These are phyloP conservation scores for Bedellia somnulentella DNA, from an alignment of 2,888 invertebrate species.

Conservation along the genomic window DNA sequence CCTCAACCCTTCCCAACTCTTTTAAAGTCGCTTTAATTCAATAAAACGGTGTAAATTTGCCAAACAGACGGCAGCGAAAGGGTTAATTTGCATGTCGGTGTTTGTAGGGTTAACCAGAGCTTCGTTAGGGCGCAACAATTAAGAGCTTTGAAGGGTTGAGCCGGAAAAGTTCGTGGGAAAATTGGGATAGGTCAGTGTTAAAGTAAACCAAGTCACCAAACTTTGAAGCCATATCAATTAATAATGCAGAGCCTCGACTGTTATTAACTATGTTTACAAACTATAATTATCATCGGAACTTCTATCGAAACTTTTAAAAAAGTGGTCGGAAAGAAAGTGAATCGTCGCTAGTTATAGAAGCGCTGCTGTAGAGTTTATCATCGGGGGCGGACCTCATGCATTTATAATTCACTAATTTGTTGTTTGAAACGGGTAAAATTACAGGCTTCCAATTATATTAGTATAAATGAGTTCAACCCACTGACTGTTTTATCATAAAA, in stretches of 20 bases:
- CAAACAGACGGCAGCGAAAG: slow-evolving; percentile 48
- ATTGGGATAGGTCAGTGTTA: slow-evolving; percentile 51
- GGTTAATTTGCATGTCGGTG: slow-evolving; percentile 57
- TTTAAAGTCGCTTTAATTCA: slow-evolving; percentile 43
- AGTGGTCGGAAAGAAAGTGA: too few species aligned
- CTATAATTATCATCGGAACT: too few species aligned
- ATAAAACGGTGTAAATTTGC: slow-evolving; percentile 51
- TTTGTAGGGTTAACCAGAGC: slow-evolving; percentile 52
- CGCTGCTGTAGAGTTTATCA: too few species aligned
- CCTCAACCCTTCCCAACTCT: slow-evolving; percentile 16
- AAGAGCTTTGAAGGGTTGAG: slow-evolving; percentile 25
- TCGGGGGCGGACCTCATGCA: slow-evolving; percentile 51
- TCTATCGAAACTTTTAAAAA: too few species aligned
- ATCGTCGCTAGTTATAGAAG: too few species aligned
- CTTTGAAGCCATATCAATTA: slow-evolving; percentile 1
- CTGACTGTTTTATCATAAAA: slow-evolving; percentile 24
- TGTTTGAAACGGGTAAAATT: slow-evolving; percentile 50
- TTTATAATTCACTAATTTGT: slow-evolving; percentile 56
- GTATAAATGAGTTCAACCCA: slow-evolving; percentile 45
- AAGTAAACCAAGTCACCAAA: slow-evolving; percentile 7
- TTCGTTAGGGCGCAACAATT: slow-evolving; percentile 56
- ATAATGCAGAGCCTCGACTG: too few species aligned
- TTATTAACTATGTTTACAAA: too few species aligned
- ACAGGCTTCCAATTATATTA: slow-evolving; percentile 52
- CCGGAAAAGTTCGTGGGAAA: slow-evolving; percentile 44